Base-by-base conservation (phyloP, 2,113 vertebrate species). In the Chascanopsetta lugubris region DNA sequence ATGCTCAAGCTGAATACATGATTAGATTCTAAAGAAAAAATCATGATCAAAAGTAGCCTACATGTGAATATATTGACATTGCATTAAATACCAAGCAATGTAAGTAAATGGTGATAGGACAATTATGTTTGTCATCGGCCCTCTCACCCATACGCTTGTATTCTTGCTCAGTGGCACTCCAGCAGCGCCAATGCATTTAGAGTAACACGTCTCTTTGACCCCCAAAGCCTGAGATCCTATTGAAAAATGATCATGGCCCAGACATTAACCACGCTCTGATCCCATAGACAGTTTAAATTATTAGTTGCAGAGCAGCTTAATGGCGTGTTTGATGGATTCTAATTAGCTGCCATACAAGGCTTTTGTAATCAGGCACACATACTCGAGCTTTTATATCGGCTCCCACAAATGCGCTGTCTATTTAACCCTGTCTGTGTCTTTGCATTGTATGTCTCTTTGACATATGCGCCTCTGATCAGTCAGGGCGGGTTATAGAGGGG, bases 271-370 rank as follows among this genome's bases (percentile, higher is more conserved):
- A 64, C 12, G 61, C 74, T 49, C 58, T 63, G 32, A 80, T 58
- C 61, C 43, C 27, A 65, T 69, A 75, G 56, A 73, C 54, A 42
- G 51, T 55, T 43, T 1, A 68, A 77, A 62, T 72, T 24, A 75
- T 71, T 63, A 48, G 58, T 56, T 63, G 49, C 71, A 70, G 75
- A 67, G 46, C 46, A n/a, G 48, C 61, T 61, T 70, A 80, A 83
- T 73, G 53, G 64, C 67, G 68, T 73, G 51, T 63, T 55, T 75
- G 59, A 80, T 72, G 45, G 61, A 61, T 77, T 61, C 56, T 57
- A 72, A 80, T 76, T 67, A 69, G 27, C 53, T 65, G 40, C 40
- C 42, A 65, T 61, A 26, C 61, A 70, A 50, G 17, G 40, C 49
- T 22, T 69, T 47, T 34, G 79, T 29, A 50, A 36, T 25, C 17